Conservation (phyloP, 2,113 vertebrate genomes). For the Leptosomus discolor region DNA sequence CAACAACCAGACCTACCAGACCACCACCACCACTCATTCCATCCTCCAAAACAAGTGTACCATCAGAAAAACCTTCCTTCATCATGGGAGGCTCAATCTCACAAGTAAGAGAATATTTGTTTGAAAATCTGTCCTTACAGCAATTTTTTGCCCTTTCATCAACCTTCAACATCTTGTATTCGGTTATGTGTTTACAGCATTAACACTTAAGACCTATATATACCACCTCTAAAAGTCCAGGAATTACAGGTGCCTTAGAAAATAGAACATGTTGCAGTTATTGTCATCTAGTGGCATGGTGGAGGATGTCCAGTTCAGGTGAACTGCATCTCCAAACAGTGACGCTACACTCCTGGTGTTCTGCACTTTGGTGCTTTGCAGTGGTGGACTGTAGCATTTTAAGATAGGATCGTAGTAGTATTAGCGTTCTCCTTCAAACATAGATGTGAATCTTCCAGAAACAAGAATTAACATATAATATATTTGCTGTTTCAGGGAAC, state of each 20-base stretch:
- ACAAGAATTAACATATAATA: neutral
- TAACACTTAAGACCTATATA: neutral
- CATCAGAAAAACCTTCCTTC: constrained; percentile 95
- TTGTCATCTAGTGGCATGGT: neutral
- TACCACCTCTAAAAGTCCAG: neutral
- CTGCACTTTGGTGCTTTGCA: neutral
- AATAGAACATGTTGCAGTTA: neutral
- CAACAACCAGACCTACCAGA: constrained; percentile 87
- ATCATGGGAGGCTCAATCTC: constrained; percentile 98
- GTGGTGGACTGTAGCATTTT: neutral
- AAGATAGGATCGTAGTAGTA: neutral
- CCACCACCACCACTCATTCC: constrained; percentile 98
- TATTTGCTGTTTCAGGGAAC: constrained; percentile 82
- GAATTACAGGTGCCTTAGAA: neutral
- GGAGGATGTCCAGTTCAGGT: neutral
- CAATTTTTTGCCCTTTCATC: neutral
- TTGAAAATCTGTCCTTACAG: neutral
- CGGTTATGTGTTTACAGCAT: accelerated
- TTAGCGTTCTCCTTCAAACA: neutral
- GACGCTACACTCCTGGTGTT: neutral
- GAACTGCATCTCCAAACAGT: neutral
- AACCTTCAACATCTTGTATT: neutral
- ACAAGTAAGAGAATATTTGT: constrained; percentile 78
- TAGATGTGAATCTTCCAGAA: neutral
- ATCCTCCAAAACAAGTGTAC: constrained; percentile 89